These are phyloP conservation scores for Rhinophrynus dorsalis DNA, from an alignment of 2,797 vertebrate genomes.

Conservation along the genomic window DNA sequence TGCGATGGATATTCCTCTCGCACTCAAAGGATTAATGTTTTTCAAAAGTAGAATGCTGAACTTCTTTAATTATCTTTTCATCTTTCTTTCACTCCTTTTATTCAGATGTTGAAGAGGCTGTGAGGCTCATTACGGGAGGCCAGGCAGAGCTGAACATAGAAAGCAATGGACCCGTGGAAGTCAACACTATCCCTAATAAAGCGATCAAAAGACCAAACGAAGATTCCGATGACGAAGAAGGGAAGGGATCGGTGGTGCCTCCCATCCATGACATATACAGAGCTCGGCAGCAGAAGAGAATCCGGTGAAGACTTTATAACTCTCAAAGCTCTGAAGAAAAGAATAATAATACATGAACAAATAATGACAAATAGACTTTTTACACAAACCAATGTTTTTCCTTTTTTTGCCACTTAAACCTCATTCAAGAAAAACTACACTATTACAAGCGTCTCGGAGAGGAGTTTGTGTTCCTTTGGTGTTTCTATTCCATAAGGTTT, in stretches of 20 bases:
- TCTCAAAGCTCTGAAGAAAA: too few relatives aligned
- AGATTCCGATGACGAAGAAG: constrained; percentile 95
- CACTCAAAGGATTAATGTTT: too few relatives aligned
- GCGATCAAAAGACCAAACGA: constrained; percentile 93
- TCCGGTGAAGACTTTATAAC: constrained; percentile 75
- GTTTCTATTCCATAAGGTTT: constrained; percentile 66
- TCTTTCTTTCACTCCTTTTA: too few relatives aligned
- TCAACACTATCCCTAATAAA: constrained; percentile 81
- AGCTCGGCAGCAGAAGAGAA: constrained; percentile 94
- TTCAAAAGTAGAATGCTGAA: too few relatives aligned
- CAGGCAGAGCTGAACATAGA: constrained; percentile 84
- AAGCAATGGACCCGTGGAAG: constrained; percentile 91
- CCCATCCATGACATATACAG: constrained; percentile 97
- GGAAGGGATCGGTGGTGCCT: constrained; percentile 92
- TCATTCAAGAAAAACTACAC: constrained; percentile 64
- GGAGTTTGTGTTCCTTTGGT: constrained; percentile 69
- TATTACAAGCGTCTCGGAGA: constrained; percentile 65
- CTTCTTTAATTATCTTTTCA: too few relatives aligned
- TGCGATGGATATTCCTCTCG: too few relatives aligned
- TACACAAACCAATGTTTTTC: constrained; percentile 53
- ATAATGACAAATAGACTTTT: constrained; percentile 46
- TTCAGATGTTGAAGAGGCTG: constrained; percentile 81
- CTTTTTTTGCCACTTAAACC: constrained; percentile 61
- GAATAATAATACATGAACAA: too few relatives aligned
- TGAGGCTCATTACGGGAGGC: constrained; percentile 89